Evolutionary conservation across 1,140 invertebrate genomes (phyloP), one percentile per base, ranked within the genome.

Genomic region (Aphidius ervi): DNA sequence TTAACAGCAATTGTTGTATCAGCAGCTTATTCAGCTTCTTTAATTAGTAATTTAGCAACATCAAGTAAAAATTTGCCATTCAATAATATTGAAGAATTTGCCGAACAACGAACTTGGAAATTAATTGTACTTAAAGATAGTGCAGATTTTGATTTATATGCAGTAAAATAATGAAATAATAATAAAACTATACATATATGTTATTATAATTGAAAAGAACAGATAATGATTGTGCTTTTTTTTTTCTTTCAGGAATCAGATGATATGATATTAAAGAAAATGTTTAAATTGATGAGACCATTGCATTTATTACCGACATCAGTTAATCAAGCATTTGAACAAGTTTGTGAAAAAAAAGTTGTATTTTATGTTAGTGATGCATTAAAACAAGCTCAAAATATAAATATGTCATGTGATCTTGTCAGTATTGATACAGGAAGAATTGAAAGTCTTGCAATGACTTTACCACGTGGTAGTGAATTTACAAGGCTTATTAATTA

Each of bases 11-110:
- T 65, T 43, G 57, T 70, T 0, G 45, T 71, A 45, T 64, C 42
- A 23, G 50, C 67, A n/a, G 60, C 63, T 45, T 71, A 71, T 60
- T 67, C 68, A 37, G 70, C 64, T 9, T 31, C 60, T 9, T 49
- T 71, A 4, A 64, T 65, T 39, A 68, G 67, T 40, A 63, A 53
- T 20, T 53, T 70, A 10, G 63, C 70, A 0, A 43, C 63, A 49
- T 63, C 62, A 5, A 45, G 37, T 9, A 37, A 47, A 2, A 8
- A 41, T 31, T 16, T 70, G 48, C 65, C 66, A 6, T 71, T 71
- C 54, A 23, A 48, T 8, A 58, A 64, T 7, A 39, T 71, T 5
- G 57, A 64, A 6, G 67, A 64, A 31, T 69, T 71, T 31, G 41
- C 63, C 4, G 31, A 53, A 0, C 65, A 68, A 41, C 65, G 65